Percentiles rank a stretch among this genome's conserved stretches.
phyloP scores from a whole-genome alignment of 2,113 vertebrate species.

The Apteryx owenii region DNA sequence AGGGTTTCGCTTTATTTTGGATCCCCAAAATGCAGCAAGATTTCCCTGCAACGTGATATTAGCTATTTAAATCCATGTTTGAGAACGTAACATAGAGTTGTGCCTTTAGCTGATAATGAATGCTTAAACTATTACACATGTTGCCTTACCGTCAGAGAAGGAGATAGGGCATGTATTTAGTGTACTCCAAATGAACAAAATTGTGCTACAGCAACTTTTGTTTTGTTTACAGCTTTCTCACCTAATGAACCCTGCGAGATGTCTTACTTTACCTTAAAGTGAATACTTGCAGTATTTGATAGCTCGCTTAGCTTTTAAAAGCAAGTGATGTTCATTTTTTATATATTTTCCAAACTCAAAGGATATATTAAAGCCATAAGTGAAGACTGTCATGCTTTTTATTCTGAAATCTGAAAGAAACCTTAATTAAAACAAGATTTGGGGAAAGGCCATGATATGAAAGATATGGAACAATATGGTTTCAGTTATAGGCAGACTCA shows the following conservation, averaged over 20 bases:
- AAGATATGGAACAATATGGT: constrained; percentile 85
- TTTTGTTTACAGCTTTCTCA: constrained; percentile 67
- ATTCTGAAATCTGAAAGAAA: constrained; percentile 82
- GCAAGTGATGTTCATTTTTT: constrained; percentile 73
- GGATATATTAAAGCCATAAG: constrained; percentile 86
- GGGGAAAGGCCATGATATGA: constrained; percentile 79
- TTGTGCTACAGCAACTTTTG: constrained; percentile 51
- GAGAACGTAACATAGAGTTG: constrained; percentile 51
- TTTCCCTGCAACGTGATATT: constrained; percentile 34
- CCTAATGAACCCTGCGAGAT: constrained; percentile 59
- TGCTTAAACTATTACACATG: constrained; percentile 71
- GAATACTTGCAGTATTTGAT: constrained; percentile 73
- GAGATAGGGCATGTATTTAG: constrained; percentile 63
- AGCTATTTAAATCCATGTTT: constrained; percentile 49
- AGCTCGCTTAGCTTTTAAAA: constrained; percentile 71
- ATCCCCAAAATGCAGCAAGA: constrained; percentile 45
- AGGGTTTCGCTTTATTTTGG: constrained; percentile 51
- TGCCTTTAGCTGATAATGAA: constrained; percentile 73
- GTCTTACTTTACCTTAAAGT: constrained; percentile 43
- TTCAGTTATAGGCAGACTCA: constrained; percentile 80
- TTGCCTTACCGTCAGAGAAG: constrained; percentile 71
- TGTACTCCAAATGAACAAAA: constrained; percentile 61
- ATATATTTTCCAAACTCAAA: constrained; percentile 80
- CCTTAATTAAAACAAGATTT: constrained; percentile 85
- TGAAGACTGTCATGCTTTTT: constrained; percentile 86